phyloP scores from a whole-genome alignment of 2,888 invertebrate species.

The Eupithecia insigniata region DNA sequence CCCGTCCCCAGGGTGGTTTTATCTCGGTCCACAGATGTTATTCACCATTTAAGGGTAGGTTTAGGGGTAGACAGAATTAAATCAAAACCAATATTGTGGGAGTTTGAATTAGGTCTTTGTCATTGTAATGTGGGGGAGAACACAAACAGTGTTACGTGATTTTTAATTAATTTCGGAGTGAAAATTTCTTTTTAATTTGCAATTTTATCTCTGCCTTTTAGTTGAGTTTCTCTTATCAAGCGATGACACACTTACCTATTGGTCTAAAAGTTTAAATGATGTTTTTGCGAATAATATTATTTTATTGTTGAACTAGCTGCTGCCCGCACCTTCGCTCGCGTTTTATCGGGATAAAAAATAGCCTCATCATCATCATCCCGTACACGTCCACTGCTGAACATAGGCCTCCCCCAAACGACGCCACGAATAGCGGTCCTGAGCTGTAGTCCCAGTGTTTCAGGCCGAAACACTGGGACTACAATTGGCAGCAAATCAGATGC shows the following conservation, averaged over 20 bases:
- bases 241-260: not conserved
- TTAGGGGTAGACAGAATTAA: slow-evolving; percentile 44
- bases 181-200: not conserved
- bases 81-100: slow-evolving; percentile 49
- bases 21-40: slow-evolving; percentile 57
- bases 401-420: no score
- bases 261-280: not conserved
- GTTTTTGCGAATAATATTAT: not conserved
- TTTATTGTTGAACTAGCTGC: no score
- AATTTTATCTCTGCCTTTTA: not conserved
- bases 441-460: no score
- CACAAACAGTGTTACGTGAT: not conserved
- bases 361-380: no score
- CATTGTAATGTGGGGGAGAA: slow-evolving; percentile 34
- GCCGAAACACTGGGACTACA: no score
- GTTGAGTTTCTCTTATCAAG: not conserved
- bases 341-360: no score
- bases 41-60: slow-evolving; percentile 43
- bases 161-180: slow-evolving; percentile 12
- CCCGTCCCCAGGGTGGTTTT: slow-evolving; percentile 52
- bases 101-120: slow-evolving; percentile 50
- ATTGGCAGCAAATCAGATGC: no score
- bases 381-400: no score
- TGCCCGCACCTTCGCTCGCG: no score
- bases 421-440: no score